Conservation (phyloP, 1,140 invertebrate genomes). For the Penaeus chinensis region DNA sequence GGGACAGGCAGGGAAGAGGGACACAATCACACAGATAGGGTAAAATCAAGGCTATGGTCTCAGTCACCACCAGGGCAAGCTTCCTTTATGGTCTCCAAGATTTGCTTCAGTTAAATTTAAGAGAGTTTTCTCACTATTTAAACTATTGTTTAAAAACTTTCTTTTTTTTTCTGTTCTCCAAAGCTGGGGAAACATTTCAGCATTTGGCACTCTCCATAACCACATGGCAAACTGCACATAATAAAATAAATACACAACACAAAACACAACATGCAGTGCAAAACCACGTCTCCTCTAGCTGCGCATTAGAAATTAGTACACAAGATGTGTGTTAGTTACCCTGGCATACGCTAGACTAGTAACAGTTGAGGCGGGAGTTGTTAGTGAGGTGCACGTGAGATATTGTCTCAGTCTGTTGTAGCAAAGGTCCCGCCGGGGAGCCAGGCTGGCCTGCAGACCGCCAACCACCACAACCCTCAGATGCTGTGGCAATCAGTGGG, state of each 20-base stretch:
- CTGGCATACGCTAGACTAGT: slow-evolving; percentile 62
- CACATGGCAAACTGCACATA: slow-evolving; percentile 58
- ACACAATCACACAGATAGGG: slow-evolving; percentile 55
- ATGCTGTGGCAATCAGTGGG: slow-evolving; percentile 54
- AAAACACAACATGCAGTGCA: slow-evolving; percentile 63
- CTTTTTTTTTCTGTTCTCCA: slow-evolving; percentile 28
- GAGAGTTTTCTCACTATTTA: slow-evolving; percentile 30
- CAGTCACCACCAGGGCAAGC: slow-evolving; percentile 60
- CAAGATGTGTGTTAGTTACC: slow-evolving; percentile 63
- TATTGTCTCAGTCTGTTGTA: slow-evolving; percentile 61
- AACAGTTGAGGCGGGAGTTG: slow-evolving; percentile 62
- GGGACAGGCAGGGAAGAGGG: slow-evolving; percentile 56
- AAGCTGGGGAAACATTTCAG: slow-evolving; percentile 59
- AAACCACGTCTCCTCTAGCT: slow-evolving; percentile 63
- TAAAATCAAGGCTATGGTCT: slow-evolving; percentile 54
- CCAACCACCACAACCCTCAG: slow-evolving; percentile 58
- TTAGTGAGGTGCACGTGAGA: slow-evolving; percentile 62
- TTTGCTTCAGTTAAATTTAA: slow-evolving; percentile 44
- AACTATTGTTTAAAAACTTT: slow-evolving; percentile 39
- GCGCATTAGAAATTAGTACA: slow-evolving; percentile 62
- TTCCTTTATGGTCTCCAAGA: slow-evolving; percentile 58
- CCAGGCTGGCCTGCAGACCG: slow-evolving; percentile 58
- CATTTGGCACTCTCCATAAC: slow-evolving; percentile 63
- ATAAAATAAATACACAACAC: slow-evolving; percentile 57
- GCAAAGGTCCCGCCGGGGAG: slow-evolving; percentile 57